Evolutionary conservation across 2,797 vertebrate genomes (phyloP), one percentile per base, ranked within the genome.

Genomic region (Anableps anableps): DNA sequence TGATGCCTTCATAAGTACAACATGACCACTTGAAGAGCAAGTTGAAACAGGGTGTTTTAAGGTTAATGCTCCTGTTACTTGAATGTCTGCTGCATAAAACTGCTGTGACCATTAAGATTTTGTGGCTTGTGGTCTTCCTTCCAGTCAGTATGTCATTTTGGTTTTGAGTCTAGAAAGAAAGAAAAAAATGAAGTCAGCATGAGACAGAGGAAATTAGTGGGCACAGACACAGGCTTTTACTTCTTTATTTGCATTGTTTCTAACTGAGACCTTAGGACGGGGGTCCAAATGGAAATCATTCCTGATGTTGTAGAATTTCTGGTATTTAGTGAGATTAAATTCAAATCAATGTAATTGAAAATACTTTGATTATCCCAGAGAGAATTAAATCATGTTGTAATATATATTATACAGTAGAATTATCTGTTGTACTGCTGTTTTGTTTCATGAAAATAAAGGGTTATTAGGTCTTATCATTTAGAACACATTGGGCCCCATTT

Each of bases 91-190:
- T 75, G 76, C 51, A 58, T 79, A 45, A 80, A 82, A 23, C 82
- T 85, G 77, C 77, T 80, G 74, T 71, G 86, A 83, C 82, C 80
- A 84, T 92, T 86, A 84, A 86, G 88, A 83, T 87, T 74, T 50
- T 87, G 91, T 48, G 88, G 90, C 64, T 89, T 91, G 88, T 86
- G 92, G 91, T 81, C 47, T 72, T 80, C 71, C 53, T 87, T 85
- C 79, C 86, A 91, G 83, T 87, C 82, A 81, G 38, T 83, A 75
- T 89, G 77, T 88, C 84, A 86, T 91, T 91, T 87, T 86, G 80
- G 82, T 91, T 91, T 91, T 77, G 14, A 83, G 78, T 77, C 83
- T 83, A 81, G 81, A 76, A 85, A 88, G 74, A 73, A 48, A 9
- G 1, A 72, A 50, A 73, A 78, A 75, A 60, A 41, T 76, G 1